These are phyloP conservation scores for Columbina picui DNA, from an alignment of 2,113 vertebrate species.

Conservation along the genomic window DNA sequence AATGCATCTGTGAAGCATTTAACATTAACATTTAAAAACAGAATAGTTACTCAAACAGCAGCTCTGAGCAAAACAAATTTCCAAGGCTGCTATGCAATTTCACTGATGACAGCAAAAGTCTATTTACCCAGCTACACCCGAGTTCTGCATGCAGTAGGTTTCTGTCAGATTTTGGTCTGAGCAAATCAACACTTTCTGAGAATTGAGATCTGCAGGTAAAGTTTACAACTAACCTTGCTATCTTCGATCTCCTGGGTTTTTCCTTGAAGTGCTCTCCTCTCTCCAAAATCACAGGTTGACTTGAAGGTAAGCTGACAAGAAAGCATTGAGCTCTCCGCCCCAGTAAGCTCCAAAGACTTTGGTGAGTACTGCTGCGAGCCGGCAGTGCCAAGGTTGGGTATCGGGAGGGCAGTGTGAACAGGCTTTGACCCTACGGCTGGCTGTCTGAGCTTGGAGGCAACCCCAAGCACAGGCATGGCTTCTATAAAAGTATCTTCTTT, in stretches of 20 bases:
- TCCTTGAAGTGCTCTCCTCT: conserved; percentile 74
- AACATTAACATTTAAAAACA: neutral
- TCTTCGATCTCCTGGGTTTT: conserved; percentile 85
- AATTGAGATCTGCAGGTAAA: neutral
- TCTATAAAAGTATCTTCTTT: conserved; percentile 76
- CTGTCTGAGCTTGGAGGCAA: conserved; percentile 92
- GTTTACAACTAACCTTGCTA: conserved; percentile 89
- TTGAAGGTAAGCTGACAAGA: conserved; percentile 89
- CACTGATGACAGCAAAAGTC: neutral
- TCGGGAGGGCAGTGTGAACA: conserved; percentile 89
- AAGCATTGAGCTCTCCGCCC: conserved; percentile 72
- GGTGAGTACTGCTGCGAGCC: conserved; percentile 77
- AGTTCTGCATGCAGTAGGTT: neutral
- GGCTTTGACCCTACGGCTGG: conserved; percentile 88
- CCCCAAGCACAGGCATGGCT: conserved; percentile 95
- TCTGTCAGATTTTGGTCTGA: neutral
- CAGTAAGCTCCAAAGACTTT: conserved; percentile 80
- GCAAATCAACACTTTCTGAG: conserved; percentile 1
- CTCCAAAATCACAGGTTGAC: conserved; percentile 81
- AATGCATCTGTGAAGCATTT: neutral
- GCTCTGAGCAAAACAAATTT: neutral
- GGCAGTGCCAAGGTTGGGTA: conserved; percentile 82
- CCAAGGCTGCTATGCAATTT: neutral
- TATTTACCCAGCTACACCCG: neutral
- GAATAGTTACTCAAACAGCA: neutral